These are phyloP conservation scores for Lophochroa leadbeateri DNA, from an alignment of 2,113 vertebrate species.

Conservation along the genomic window DNA sequence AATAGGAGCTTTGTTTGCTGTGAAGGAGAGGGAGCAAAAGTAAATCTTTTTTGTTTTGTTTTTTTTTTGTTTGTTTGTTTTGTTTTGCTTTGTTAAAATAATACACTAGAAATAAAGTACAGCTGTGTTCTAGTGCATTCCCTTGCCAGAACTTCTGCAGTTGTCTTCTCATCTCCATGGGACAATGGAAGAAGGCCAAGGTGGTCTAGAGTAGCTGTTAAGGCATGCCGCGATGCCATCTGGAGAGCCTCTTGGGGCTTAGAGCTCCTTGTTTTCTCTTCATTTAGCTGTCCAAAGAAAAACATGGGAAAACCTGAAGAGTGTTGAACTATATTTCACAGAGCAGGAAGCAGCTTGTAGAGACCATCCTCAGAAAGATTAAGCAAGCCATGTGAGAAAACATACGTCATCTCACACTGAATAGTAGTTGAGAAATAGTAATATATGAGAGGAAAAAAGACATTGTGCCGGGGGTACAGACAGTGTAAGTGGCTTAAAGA, in stretches of 20 bases:
- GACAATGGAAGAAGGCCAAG: background rate
- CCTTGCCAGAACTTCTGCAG: background rate
- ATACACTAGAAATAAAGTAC: too few relatives aligned
- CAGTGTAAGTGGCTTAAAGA: background rate
- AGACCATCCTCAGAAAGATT: background rate
- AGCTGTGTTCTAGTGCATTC: background rate
- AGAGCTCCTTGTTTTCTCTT: background rate
- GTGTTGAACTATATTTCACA: background rate
- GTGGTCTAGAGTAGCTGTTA: background rate
- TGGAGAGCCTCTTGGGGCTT: background rate
- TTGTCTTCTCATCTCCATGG: background rate
- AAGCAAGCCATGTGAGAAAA: background rate
- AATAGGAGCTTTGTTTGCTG: background rate
- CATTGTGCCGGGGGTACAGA: background rate
- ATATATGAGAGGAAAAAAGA: background rate
- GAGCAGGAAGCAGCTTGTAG: background rate
- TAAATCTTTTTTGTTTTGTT: background rate
- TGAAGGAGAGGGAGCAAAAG: background rate
- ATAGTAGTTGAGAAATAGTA: background rate
- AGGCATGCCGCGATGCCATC: background rate
- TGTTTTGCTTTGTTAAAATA: background rate
- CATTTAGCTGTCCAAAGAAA: background rate
- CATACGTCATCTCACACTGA: background rate
- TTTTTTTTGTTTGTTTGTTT: background rate
- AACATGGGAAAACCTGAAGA: background rate